Evolutionary conservation across 1,140 invertebrate species (phyloP).

Genomic region (Drosophila grimshawi): DNA sequence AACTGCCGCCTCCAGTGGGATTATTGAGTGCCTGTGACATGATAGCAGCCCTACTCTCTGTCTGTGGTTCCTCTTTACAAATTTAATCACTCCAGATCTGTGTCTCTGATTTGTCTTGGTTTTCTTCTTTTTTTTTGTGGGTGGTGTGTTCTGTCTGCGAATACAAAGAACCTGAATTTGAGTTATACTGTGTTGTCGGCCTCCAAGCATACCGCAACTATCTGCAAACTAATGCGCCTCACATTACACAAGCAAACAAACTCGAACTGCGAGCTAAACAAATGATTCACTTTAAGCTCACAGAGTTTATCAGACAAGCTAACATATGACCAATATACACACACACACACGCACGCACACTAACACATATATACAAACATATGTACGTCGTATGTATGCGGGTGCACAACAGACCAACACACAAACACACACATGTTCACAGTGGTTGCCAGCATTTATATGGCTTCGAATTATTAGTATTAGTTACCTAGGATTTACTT

Average conservation of each 20-base stretch:
- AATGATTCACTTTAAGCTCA: constrained; percentile 68
- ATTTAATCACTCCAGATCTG: background rate
- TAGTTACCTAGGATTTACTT: constrained; percentile 64
- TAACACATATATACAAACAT: constrained; percentile 1
- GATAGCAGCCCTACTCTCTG: constrained; percentile 13
- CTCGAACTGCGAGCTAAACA: constrained; percentile 63
- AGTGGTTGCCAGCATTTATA: constrained; percentile 42
- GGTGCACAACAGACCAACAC: constrained; percentile 15
- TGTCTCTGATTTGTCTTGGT: background rate
- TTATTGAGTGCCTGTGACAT: constrained; percentile 77
- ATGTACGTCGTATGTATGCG: constrained; percentile 15
- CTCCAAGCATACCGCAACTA: constrained; percentile 58
- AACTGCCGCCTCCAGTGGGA: constrained; percentile 37
- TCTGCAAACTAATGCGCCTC: constrained; percentile 49
- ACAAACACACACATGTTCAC: constrained; percentile 8
- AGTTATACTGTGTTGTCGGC: constrained; percentile 36
- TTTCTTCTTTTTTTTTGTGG: constrained; percentile 21
- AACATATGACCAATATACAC: constrained; percentile 43
- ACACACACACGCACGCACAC: background rate
- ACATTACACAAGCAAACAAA: constrained; percentile 58
- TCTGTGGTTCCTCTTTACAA: constrained; percentile 22
- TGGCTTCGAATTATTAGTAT: constrained; percentile 58
- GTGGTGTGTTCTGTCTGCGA: constrained; percentile 53
- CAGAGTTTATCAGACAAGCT: constrained; percentile 45
- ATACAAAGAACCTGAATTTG: constrained; percentile 43